Percentiles rank a stretch among this genome's conserved stretches.
These are phyloP conservation scores for Agapornis roseicollis DNA, from an alignment of 2,113 vertebrate species.

Conservation along the genomic window DNA sequence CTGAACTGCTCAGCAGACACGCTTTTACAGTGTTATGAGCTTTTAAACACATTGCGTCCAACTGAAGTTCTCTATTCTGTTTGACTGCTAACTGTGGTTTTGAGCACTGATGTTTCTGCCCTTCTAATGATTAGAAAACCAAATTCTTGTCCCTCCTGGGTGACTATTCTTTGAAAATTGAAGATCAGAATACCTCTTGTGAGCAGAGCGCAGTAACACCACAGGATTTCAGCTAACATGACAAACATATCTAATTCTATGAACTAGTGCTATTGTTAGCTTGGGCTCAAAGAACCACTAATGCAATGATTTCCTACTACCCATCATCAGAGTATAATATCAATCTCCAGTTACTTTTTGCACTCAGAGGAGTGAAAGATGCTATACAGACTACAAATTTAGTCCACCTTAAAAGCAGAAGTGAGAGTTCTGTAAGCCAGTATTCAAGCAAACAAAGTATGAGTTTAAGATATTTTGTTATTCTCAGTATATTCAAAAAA, in stretches of 20 bases:
- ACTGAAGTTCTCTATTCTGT: neutral
- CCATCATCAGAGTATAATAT: neutral
- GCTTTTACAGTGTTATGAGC: neutral
- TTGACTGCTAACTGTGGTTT: neutral
- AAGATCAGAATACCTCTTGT: neutral
- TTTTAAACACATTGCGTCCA: neutral
- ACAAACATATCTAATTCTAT: neutral
- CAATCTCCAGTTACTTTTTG: slow-evolving; percentile 9
- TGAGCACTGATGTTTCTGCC: neutral
- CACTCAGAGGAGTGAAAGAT: neutral
- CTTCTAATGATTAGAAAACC: neutral
- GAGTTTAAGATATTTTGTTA: neutral
- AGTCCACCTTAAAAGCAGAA: neutral
- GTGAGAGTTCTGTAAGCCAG: neutral
- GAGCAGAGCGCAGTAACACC: neutral
- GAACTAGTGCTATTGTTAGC: neutral
- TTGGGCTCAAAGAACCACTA: neutral
- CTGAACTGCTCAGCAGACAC: neutral
- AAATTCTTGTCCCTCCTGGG: neutral
- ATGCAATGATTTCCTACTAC: neutral
- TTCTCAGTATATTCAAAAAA: neutral
- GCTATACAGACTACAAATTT: neutral
- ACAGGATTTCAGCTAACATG: neutral
- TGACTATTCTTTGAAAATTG: neutral
- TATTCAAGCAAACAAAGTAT: neutral